Conservation (phyloP, 1,140 invertebrate species). For the Drosophila paulistorum region DNA sequence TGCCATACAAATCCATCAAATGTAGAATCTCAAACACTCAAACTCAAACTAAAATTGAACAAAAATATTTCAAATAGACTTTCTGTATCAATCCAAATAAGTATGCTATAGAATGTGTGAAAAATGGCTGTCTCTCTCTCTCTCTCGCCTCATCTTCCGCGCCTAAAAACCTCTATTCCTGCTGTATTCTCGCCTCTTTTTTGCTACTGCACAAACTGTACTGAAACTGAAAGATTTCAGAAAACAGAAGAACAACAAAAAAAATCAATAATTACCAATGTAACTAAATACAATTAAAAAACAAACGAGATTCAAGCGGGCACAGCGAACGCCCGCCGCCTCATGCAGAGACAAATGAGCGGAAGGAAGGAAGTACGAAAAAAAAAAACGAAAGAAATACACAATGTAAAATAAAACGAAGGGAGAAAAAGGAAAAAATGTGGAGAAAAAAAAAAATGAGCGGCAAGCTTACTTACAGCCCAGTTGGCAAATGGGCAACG, state of each 20-base stretch:
- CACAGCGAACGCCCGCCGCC: constrained; percentile 42
- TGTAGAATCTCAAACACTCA: too few species aligned
- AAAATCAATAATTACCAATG: constrained; percentile 79
- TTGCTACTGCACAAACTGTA: constrained; percentile 23
- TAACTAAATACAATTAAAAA: constrained; percentile 79
- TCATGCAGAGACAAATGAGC: constrained; percentile 65
- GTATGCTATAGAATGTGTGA: constrained; percentile 1
- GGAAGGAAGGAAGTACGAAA: constrained; percentile 59
- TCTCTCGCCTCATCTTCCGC: not conserved
- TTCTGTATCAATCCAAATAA: not conserved
- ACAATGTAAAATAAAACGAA: constrained; percentile 34
- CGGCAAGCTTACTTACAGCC: constrained; percentile 79
- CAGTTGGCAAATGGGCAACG: constrained; percentile 76
- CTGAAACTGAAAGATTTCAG: constrained; percentile 10
- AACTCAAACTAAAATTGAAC: too few species aligned
- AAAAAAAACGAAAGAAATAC: constrained; percentile 25
- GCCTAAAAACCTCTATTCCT: not conserved
- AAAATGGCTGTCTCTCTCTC: not conserved
- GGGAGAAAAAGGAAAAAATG: constrained; percentile 9
- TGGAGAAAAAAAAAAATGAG: constrained; percentile 33
- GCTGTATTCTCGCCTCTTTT: not conserved
- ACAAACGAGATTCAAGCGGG: constrained; percentile 47
- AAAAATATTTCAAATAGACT: too few species aligned
- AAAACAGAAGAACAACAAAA: constrained; percentile 3
- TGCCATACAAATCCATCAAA: too few species aligned